Evolutionary conservation across 2,888 invertebrate genomes (phyloP).

Genomic region (Stratiomys singularior): DNA sequence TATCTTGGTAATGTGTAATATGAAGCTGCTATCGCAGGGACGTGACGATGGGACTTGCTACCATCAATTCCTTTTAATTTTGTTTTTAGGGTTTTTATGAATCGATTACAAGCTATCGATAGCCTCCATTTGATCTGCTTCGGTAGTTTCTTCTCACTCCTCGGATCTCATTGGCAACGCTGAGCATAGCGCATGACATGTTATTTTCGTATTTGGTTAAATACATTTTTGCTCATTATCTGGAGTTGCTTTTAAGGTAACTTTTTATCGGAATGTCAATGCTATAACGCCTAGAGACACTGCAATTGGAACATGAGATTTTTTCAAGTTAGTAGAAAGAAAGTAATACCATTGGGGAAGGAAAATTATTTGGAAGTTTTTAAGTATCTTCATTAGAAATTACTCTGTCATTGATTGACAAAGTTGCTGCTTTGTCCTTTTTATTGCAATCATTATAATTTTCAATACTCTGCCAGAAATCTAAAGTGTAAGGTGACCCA

Average conservation of each 20-base stretch:
- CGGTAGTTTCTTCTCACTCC: neutral
- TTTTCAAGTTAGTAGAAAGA: no score
- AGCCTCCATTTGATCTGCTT: slow-evolving; percentile 10
- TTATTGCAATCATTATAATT: no score
- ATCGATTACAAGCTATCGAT: slow-evolving; percentile 30
- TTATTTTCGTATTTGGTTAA: neutral
- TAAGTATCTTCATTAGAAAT: no score
- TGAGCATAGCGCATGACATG: neutral
- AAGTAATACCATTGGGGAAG: no score
- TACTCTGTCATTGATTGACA: no score
- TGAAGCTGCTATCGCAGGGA: slow-evolving; percentile 48
- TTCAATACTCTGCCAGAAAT: no score
- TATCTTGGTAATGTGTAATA: slow-evolving; percentile 47
- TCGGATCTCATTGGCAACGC: neutral
- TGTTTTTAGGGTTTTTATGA: slow-evolving; percentile 42
- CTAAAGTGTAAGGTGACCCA: no score
- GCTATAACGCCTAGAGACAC: no score
- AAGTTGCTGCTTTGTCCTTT: no score
- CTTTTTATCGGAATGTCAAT: no score
- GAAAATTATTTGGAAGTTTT: no score
- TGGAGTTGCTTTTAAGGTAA: slow-evolving; percentile 6
- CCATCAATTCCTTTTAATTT: slow-evolving; percentile 39
- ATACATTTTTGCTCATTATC: slow-evolving; percentile 26
- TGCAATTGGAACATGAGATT: no score
- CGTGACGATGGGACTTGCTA: slow-evolving; percentile 32